A percentile compares a stretch with the other conserved stretches of the same genome.
Conservation (phyloP, 2,797 vertebrate species). For the Lacerta viridis region DNA sequence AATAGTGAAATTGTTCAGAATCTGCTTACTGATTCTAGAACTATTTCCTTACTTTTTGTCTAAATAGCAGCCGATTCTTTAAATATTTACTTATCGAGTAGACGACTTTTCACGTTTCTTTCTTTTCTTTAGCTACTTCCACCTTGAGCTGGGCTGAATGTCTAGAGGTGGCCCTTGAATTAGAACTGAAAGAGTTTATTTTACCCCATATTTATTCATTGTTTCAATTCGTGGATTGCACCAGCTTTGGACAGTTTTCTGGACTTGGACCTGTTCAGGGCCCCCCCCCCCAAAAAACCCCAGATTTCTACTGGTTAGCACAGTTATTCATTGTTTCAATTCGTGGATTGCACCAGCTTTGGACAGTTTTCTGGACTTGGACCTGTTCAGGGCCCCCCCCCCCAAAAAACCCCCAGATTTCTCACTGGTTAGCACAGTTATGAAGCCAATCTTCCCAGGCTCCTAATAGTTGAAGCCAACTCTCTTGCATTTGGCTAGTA, state of each 20-base stretch:
- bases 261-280: too few species aligned
- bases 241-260: neutral
- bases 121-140: neutral
- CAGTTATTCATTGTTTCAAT: neutral
- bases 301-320: neutral
- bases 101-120: neutral
- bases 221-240: neutral
- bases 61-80: conserved; percentile 4
- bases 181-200: neutral
- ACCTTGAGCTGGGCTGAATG: neutral
- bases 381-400: neutral
- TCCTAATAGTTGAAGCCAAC: neutral
- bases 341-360: neutral
- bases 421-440: neutral
- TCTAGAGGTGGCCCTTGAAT: neutral
- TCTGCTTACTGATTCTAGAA: neutral
- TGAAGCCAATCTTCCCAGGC: neutral
- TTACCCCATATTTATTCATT: neutral
- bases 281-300: neutral
- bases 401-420: neutral
- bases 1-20: conserved; percentile 33
- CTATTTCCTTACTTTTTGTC: neutral
- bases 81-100: conserved; percentile 14
- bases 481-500: neutral
- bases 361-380: neutral